Base-by-base conservation (phyloP, 2,797 vertebrate genomes). In the Selene dorsalis region DNA sequence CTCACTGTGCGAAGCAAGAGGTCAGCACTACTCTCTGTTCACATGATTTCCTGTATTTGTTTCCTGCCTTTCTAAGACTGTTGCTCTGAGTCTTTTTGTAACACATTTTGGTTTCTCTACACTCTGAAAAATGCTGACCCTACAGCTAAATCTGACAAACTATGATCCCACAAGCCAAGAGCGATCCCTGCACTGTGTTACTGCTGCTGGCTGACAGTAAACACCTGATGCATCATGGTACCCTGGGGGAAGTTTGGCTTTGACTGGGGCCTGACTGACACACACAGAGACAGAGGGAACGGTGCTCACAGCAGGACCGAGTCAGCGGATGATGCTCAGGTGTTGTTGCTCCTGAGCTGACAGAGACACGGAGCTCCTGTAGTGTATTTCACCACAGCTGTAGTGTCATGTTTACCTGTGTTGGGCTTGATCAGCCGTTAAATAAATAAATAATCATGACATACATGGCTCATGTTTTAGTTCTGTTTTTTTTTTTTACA, bases 361-460 rank as follows among this genome's bases (percentile, higher is more conserved):
- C 48, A 14, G 41, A 16, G 57, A 77, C 16, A 2, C 35, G 3
- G 24, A 50, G 26, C 24, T 60, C 28, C 56, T 4, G 35, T 52
- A 48, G 2, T 47, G 55, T 66, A 30, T 2, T 32, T 61, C 52
- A 45, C 62, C 62, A 58, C 60, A 35, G 50, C 48, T 60, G 57
- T 47, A 18, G 57, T 35, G 41, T 28, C 63, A 47, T 52, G 39
- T 70, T 71, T n/a, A 70, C 66, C 39, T 60, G 52, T 12, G 2
- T 63, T 77, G 55, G 60, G 53, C 59, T 63, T 61, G 28, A 75
- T 63, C 35, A 17, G 68, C 63, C 65, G 8, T 78, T 83, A 58
- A 89, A 84, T 82, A 80, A 86, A 87, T 63, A 24, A 48, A 8
- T 61, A 48, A 8, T 61, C 52, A 39, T 35, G 24, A 48, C 17